A percentile compares a stretch with the other conserved stretches of the same genome.
Evolutionary conservation across 1,140 invertebrate species (phyloP).

Genomic region (Thaumetopoea pityocampa): DNA sequence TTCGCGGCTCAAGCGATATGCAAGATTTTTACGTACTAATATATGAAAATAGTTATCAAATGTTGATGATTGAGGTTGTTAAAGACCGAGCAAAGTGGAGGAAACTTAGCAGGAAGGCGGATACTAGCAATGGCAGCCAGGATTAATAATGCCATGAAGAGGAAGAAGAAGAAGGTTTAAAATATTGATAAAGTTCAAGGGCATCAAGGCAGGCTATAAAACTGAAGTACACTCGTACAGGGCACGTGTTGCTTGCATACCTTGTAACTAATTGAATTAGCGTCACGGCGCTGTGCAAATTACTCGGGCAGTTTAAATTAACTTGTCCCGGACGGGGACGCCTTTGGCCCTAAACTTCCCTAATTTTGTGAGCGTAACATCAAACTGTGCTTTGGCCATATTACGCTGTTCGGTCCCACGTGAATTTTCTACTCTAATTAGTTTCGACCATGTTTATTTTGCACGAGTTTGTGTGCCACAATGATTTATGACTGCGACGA

Average conservation of each 20-base stretch:
- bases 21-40: no score
- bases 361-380: constrained; percentile 73
- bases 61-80: no score
- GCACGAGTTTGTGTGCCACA: constrained; percentile 55
- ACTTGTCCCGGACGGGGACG: constrained; percentile 67
- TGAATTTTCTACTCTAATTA: constrained; percentile 73
- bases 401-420: constrained; percentile 65
- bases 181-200: no score
- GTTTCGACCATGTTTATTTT: constrained; percentile 69
- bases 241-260: constrained; percentile 46
- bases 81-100: no score
- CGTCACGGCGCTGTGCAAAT: constrained; percentile 68
- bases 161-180: no score
- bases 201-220: not conserved
- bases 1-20: no score
- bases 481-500: constrained; percentile 60
- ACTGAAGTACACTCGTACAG: constrained; percentile 15
- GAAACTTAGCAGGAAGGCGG: no score
- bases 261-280: constrained; percentile 69
- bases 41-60: no score
- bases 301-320: constrained; percentile 74
- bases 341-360: constrained; percentile 70
- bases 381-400: constrained; percentile 70
- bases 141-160: no score
- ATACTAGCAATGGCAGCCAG: no score